Evolutionary conservation across 2,888 invertebrate species (phyloP), one percentile per base, ranked within the genome.

Genomic region (Brachynemurus nebulosus): DNA sequence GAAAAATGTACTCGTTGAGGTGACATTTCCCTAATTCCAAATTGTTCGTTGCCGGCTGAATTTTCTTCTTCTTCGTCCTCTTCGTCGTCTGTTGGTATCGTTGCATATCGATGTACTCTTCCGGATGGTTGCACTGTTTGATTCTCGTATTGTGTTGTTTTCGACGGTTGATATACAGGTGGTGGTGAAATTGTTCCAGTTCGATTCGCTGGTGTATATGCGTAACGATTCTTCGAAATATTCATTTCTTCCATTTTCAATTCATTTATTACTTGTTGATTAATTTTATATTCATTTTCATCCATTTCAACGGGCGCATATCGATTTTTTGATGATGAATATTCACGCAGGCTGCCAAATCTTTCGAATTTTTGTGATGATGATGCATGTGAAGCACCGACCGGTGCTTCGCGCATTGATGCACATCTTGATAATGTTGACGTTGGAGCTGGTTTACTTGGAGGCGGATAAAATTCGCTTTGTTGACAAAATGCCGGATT

Each of bases 401-500:
- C 4, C 52, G 54, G 40, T 53, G 55, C 27, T 54, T 40, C 9
- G 50, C 46, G 40, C 52, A 49, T 42, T 45, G 47, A 7, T 50
- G 48, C 45, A 30, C 47, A 46, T 34, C 45, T 44, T 56, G 59
- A 56, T 11, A 54, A 48, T 56, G 55, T 40, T 57, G 56, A 12
- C 55, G 55, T 11, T 59, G 58, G 36, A 6, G 16, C 17, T n/a
- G 56, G 60, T 42, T 68, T 68, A 48, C 71, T 67, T 8, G 61
- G 61, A 47, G 51, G 53, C 45, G 63, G 64, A 51, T 69, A 69
- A 52, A 69, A 77, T 57, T 86, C 85, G 58, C 84, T 84, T 63
- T 82, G 78, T 20, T 79, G 76, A 58, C 82, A 83, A 58, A 86
- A 86, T 0, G 84, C 84, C 43, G 84, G 84, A 59, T 86, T 86